A percentile compares a stretch with the other conserved stretches of the same genome.
These are phyloP conservation scores for Nasonovia ribisnigri DNA, from an alignment of 2,888 invertebrate species.

Conservation along the genomic window DNA sequence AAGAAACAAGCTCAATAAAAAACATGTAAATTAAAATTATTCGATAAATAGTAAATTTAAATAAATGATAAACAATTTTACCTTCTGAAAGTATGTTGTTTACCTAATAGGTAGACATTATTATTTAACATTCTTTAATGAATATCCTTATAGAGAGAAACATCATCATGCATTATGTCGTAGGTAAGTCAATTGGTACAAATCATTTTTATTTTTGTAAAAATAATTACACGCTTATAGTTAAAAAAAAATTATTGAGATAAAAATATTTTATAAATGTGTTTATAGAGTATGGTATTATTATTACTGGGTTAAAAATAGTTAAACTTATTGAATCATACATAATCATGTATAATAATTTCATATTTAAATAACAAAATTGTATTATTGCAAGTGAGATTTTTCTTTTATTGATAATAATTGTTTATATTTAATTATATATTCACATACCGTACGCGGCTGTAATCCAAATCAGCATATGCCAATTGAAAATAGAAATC, in stretches of 20 bases:
- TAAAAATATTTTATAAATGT: neutral
- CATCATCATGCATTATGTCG: neutral
- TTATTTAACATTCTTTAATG: neutral
- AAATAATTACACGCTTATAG: neutral
- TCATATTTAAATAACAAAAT: neutral
- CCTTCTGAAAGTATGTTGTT: neutral
- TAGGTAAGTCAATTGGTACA: neutral
- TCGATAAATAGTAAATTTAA: neutral
- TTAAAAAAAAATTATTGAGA: neutral
- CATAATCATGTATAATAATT: neutral
- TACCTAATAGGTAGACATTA: neutral
- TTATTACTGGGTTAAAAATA: neutral
- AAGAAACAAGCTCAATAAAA: neutral
- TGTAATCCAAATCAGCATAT: slow-evolving; percentile 42
- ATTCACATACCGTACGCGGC: slow-evolving; percentile 36
- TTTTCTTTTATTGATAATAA: neutral
- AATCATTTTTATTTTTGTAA: neutral
- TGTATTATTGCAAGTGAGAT: neutral
- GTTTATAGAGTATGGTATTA: neutral
- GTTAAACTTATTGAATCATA: neutral
- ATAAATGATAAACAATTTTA: neutral
- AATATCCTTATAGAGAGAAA: neutral
- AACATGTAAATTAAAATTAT: neutral
- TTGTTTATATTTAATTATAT: slow-evolving; percentile 1
- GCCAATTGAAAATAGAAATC: slow-evolving; percentile 46